Base-by-base conservation (phyloP, 2,797 vertebrate genomes). In the Bradypodion pumilum region DNA sequence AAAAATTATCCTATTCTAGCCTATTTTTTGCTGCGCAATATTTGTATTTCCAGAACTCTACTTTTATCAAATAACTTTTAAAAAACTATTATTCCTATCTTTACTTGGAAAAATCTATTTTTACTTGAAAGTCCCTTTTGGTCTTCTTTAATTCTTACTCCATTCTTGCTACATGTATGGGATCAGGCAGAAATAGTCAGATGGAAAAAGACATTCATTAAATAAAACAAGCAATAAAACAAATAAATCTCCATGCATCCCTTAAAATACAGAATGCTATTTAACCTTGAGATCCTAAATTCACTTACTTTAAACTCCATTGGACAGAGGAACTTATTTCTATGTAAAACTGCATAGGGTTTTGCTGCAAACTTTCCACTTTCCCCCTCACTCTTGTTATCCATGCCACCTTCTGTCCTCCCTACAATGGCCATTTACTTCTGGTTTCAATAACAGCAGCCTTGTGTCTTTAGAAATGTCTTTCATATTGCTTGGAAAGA, bases 371-470 rank as follows among this genome's bases (percentile, higher is more conserved):
- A 86, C 76, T 42, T 49, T 40, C 84, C 56, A 68, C 89, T 74
- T 81, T 74, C 80, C 46, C 35, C 49, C 3, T 5, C 78, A 89
- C 72, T 49, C 78, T 60, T 74, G 80, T 19, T 92, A 91, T 65
- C 75, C 32, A 42, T 35, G 0, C 19, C n/a, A 65, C 65, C 74
- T 78, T 74, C 83, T 85, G 59, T 72, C 65, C 69, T 62, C 49
- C 27, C n/a, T 63, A 46, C 79, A 0, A 0, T 21, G 78, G 3
- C 32, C 80, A 68, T 69, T 60, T 66, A n/a, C 66, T 59, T 88
- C 82, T 78, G 79, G 46, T 82, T 91, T 89, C 93, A 88, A 69
- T 85, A 79, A 66, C n/a, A 76, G 92, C n/a, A 65, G 0, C 16
- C 84, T 85, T 80, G 44, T 86, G 78, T 82, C 81, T 83, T 89